These are phyloP conservation scores for Pogonocichla stellata DNA, from an alignment of 2,113 vertebrate genomes.

Conservation along the genomic window DNA sequence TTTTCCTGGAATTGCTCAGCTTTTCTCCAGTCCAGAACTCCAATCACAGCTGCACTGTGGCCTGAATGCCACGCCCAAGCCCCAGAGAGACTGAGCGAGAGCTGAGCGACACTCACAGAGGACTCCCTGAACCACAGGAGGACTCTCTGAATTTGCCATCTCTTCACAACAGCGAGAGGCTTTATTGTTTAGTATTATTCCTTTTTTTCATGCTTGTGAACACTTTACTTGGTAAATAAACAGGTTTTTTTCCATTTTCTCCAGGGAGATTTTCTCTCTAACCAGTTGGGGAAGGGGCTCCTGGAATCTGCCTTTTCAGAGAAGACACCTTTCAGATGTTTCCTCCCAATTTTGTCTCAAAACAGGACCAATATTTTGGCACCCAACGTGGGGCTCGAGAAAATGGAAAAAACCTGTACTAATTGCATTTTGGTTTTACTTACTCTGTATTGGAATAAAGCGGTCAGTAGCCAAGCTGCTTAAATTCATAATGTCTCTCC, in stretches of 20 bases:
- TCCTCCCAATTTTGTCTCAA: background rate
- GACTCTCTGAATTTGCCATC: background rate
- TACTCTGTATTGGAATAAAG: background rate
- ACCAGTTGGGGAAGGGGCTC: background rate
- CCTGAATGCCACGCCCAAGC: background rate
- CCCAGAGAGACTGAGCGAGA: rapidly evolving
- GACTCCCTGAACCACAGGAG: background rate
- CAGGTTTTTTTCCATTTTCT: background rate
- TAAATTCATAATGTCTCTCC: background rate
- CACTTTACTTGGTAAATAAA: background rate
- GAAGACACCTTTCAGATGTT: background rate
- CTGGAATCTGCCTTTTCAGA: background rate
- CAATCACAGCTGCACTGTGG: background rate
- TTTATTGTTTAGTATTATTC: background rate
- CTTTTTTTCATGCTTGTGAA: background rate
- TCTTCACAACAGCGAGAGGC: rapidly evolving
- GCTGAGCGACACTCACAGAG: background rate
- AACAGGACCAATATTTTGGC: background rate
- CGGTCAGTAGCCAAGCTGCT: background rate
- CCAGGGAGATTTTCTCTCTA: background rate
- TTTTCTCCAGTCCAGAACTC: background rate
- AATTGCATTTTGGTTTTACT: background rate
- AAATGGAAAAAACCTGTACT: background rate
- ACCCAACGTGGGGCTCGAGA: rapidly evolving
- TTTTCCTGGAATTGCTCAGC: background rate